Percentiles rank a stretch among this genome's conserved stretches.
Conservation (phyloP, 2,888 invertebrate genomes). For the Cyrtodaria siliqua region DNA sequence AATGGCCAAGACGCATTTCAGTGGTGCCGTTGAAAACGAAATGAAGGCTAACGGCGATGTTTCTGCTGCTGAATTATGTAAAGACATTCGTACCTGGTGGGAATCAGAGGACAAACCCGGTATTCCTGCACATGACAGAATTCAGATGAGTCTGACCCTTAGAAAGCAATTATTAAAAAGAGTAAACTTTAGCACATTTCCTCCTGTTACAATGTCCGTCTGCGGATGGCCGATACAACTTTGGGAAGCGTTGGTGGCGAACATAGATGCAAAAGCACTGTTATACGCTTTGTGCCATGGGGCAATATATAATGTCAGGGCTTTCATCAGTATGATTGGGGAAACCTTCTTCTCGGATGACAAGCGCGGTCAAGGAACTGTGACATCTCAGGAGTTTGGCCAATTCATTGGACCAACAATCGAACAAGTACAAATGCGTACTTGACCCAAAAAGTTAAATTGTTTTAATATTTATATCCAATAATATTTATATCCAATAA, state of each 20-base stretch:
- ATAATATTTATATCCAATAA: no score
- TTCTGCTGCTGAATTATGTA: constrained; percentile 32
- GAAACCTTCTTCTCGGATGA: constrained; percentile 48
- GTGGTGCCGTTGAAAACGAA: constrained; percentile 27
- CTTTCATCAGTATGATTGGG: constrained; percentile 44
- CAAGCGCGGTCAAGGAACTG: constrained; percentile 20
- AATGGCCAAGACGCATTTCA: constrained; percentile 37
- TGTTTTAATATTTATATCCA: no score
- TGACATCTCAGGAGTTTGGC: constrained; percentile 13
- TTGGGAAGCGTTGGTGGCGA: constrained; percentile 44
- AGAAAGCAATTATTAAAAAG: constrained; percentile 21
- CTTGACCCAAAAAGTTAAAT: constrained; percentile 17
- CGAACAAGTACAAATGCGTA: constrained; percentile 25
- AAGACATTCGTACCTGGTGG: constrained; percentile 44
- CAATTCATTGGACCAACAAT: constrained; percentile 9
- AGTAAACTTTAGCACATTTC: constrained; percentile 21
- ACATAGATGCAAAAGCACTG: constrained; percentile 33
- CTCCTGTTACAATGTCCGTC: constrained; percentile 27
- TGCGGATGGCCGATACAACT: constrained; percentile 45
- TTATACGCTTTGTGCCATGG: constrained; percentile 21
- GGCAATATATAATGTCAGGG: constrained; percentile 35
- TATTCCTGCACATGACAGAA: constrained; percentile 22
- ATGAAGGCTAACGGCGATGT: constrained; percentile 29
- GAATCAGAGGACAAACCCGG: constrained; percentile 42
- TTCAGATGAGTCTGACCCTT: constrained; percentile 14